These are phyloP conservation scores for Brachypalpus laphriformis DNA, from an alignment of 2,888 invertebrate species.

Conservation along the genomic window DNA sequence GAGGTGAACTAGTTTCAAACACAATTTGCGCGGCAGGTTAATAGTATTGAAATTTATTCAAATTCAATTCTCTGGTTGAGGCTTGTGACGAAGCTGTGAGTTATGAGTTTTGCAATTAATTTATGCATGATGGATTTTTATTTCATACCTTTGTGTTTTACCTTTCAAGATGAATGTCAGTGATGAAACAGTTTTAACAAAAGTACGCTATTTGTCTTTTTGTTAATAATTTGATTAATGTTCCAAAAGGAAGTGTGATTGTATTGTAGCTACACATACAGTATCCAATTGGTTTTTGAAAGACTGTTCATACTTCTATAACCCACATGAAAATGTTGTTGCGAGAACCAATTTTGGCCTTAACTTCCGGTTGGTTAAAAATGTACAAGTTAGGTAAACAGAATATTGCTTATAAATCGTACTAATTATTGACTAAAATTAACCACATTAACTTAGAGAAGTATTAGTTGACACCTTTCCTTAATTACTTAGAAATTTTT, in stretches of 20 bases:
- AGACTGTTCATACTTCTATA: no score
- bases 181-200: constrained; percentile 23
- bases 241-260: background rate
- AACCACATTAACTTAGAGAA: no score
- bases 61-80: background rate
- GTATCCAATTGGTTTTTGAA: no score
- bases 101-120: constrained; percentile 6
- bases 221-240: background rate
- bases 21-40: constrained; percentile 1
- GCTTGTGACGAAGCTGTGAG: background rate
- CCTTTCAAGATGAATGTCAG: background rate
- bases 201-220: background rate
- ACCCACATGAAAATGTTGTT: no score
- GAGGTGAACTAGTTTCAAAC: background rate
- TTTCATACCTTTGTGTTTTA: background rate
- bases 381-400: no score
- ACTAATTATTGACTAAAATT: no score
- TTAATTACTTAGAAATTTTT: no score
- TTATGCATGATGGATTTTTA: constrained; percentile 27
- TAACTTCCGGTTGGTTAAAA: no score
- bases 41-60: constrained; percentile 31
- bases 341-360: no score
- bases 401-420: no score
- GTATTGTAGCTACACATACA: background rate
- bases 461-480: no score